Evolutionary conservation across 2,888 invertebrate species (phyloP), one percentile per base, ranked within the genome.

Genomic region (Germaria angustata): DNA sequence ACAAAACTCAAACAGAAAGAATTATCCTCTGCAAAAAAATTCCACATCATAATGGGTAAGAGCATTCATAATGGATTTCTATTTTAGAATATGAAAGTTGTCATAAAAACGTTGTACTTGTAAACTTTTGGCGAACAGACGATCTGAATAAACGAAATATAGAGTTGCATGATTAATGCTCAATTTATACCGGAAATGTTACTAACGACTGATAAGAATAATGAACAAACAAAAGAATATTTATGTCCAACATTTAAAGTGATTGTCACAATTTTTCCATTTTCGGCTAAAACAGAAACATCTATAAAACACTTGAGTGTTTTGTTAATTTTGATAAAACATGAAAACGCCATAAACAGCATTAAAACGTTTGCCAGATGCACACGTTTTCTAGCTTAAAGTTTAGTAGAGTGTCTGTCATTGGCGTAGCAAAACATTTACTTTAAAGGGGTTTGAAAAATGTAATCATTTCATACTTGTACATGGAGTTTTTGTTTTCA

Each of bases 271-370:
- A 15, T 17, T 11, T 17, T 20, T 20, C 17, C 13, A 17, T 28
- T 15, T 59, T 28, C n/a, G 4, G 5, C 61, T 41, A 2, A 17
- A 61, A 28, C 61, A 24, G 2, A 28, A 15, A n/a, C 11, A 17
- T 61, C 22, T 41, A 17, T 44, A 3, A 1, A 1, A 28, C 2
- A 22, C 9, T 24, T 6, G 15, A 34, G 2, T 7, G 8, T 49
- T 49, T 49, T 13, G 34, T 65, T 65, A 34, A 36, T 34, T 65
- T 34, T 49, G 1, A 9, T 36, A 49, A 36, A 65, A 65, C 49
- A 34, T 51, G 63, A 63, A 63, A 44, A 7, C 1, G 4, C 13
- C 41, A 41, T 59, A 41, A 39, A 13, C 8, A 39, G 9, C 59
- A 39, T 39, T n/a, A 59, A 41, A 22, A 41, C 22, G 4, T 15